phyloP scores from a whole-genome alignment of 2,113 vertebrate genomes.

The Pelmatolapia mariae region DNA sequence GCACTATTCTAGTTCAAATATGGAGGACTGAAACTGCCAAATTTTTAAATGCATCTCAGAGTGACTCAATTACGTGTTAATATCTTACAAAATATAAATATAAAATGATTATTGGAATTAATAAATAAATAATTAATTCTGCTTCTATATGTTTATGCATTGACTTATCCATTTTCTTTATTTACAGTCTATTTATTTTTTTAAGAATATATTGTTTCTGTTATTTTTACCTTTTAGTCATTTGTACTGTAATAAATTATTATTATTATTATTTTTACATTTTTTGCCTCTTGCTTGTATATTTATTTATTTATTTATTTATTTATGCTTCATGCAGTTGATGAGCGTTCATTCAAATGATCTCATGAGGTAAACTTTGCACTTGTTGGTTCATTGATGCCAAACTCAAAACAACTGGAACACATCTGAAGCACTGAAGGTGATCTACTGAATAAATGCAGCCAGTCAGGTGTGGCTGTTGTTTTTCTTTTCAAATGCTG shows the following conservation, averaged over 20 bases:
- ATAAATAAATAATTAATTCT: not conserved
- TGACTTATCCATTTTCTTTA: not conserved
- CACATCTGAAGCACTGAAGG: not conserved
- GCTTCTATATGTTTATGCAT: not conserved
- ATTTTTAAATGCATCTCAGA: not conserved
- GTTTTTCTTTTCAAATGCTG: accelerated
- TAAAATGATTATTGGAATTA: accelerated
- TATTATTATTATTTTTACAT: not conserved
- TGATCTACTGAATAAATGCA: not conserved
- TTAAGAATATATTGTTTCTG: accelerated
- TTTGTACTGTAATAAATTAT: not conserved
- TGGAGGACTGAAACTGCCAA: not conserved
- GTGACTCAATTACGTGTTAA: not conserved
- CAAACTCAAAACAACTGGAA: not conserved
- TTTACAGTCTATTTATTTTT: accelerated
- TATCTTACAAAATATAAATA: not conserved
- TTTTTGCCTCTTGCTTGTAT: not conserved
- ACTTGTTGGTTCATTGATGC: not conserved
- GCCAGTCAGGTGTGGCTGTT: accelerated
- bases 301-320: not conserved
- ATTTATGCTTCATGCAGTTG: not conserved
- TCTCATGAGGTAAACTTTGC: not conserved
- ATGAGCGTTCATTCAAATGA: not conserved
- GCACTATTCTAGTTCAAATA: accelerated
- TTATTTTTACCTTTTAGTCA: not conserved